phyloP scores from a whole-genome alignment of 2,888 invertebrate species.

The Blastobasis adustella region DNA sequence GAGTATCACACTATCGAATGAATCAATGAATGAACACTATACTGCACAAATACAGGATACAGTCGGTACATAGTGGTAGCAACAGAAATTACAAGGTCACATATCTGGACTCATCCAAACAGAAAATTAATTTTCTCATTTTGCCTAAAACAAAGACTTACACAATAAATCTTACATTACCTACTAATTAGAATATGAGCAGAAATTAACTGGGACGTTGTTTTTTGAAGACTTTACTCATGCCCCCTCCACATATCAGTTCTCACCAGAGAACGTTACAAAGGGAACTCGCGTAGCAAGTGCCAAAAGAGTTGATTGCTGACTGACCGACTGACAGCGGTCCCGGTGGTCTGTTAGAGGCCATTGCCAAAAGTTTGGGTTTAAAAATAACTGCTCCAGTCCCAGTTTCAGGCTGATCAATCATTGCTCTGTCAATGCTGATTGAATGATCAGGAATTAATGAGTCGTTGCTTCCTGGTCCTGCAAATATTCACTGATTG shows the following conservation, averaged over 20 bases:
- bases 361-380: background rate
- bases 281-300: background rate
- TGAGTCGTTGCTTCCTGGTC: background rate
- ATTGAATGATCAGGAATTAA: background rate
- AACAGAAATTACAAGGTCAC: background rate
- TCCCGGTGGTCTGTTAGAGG: slow-evolving; percentile 1
- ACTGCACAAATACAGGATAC: too few relatives aligned
- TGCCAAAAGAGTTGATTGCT: slow-evolving; percentile 1
- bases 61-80: too few relatives aligned
- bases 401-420: background rate
- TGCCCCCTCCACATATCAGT: too few relatives aligned
- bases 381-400: background rate
- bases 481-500: background rate
- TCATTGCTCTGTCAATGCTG: background rate
- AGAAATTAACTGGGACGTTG: background rate
- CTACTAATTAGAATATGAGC: background rate
- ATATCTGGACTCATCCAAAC: background rate
- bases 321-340: background rate
- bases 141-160: too few relatives aligned
- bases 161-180: background rate
- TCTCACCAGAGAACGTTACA: too few relatives aligned
- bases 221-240: too few relatives aligned
- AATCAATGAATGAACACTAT: too few relatives aligned
- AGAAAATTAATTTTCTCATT: too few relatives aligned
- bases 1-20: too few relatives aligned